Conservation (phyloP, 2,888 invertebrate species). For the Lasioglossum malachurum region DNA sequence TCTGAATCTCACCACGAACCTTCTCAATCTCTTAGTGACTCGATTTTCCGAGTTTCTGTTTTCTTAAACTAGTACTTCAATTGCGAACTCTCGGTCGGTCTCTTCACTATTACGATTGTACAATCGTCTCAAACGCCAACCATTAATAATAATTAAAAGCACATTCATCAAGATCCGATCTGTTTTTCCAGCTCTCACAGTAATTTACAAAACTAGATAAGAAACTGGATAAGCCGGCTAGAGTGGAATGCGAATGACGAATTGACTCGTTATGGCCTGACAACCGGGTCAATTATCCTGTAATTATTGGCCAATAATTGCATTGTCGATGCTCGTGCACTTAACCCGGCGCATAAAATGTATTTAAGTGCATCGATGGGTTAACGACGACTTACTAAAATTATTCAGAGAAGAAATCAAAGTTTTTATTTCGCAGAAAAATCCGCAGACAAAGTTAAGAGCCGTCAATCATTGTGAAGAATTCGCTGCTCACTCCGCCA, state of each 20-base stretch:
- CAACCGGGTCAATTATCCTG: background rate
- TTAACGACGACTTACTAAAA: too few relatives aligned
- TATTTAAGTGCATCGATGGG: background rate
- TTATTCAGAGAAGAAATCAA: background rate
- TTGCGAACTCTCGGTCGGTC: background rate
- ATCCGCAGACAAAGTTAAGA: background rate
- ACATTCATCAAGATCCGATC: background rate
- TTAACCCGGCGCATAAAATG: background rate
- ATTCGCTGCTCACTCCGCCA: background rate
- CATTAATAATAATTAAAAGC: background rate
- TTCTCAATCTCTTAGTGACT: background rate
- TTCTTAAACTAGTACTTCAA: background rate
- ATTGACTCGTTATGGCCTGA: background rate
- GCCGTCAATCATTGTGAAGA: background rate
- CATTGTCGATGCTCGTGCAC: background rate
- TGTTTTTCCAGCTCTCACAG: background rate
- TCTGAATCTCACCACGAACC: background rate
- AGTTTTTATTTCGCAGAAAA: background rate
- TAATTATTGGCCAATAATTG: background rate
- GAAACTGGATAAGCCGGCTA: background rate
- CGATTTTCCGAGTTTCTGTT: background rate
- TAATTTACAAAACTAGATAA: constrained; percentile 1
- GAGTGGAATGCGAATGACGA: background rate
- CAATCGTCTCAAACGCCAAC: background rate
- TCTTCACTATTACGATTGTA: background rate